phyloP scores from a whole-genome alignment of 2,888 invertebrate species.

The Thecophora atra region DNA sequence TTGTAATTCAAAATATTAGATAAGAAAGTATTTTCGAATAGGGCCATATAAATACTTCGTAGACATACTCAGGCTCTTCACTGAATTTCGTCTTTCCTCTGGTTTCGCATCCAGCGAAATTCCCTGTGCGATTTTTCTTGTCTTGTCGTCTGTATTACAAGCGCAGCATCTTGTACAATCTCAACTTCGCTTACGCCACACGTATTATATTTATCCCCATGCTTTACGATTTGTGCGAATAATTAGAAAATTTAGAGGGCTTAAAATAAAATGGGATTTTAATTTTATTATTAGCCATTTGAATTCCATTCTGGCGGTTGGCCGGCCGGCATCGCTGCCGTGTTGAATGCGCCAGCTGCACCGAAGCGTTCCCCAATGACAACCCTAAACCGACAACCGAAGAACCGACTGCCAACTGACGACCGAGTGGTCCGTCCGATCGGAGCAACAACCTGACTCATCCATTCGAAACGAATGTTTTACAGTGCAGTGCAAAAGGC shows the following conservation, averaged over 20 bases:
- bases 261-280: constrained; percentile 26
- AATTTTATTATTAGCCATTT: constrained; percentile 36
- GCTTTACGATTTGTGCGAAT: constrained; percentile 15
- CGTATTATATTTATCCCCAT: neutral
- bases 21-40: too few relatives aligned
- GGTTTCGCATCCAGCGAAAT: too few relatives aligned
- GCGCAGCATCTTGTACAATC: too few relatives aligned
- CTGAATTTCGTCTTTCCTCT: too few relatives aligned
- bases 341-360: constrained; percentile 24
- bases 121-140: too few relatives aligned
- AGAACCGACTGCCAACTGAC: constrained; percentile 17
- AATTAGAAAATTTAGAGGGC: constrained; percentile 20
- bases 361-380: constrained; percentile 18
- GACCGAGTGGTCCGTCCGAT: constrained; percentile 15
- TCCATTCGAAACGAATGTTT: constrained; percentile 31
- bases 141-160: too few relatives aligned
- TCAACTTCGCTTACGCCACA: too few relatives aligned
- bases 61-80: too few relatives aligned
- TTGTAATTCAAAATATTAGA: too few relatives aligned
- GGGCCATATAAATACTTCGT: too few relatives aligned
- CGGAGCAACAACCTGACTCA: constrained; percentile 34
- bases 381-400: constrained; percentile 12
- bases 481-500: constrained; percentile 15
- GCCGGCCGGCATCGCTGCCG: neutral
- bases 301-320: neutral